Conservation (phyloP, 1,140 invertebrate genomes). For the Ditylenchus dipsaci region DNA sequence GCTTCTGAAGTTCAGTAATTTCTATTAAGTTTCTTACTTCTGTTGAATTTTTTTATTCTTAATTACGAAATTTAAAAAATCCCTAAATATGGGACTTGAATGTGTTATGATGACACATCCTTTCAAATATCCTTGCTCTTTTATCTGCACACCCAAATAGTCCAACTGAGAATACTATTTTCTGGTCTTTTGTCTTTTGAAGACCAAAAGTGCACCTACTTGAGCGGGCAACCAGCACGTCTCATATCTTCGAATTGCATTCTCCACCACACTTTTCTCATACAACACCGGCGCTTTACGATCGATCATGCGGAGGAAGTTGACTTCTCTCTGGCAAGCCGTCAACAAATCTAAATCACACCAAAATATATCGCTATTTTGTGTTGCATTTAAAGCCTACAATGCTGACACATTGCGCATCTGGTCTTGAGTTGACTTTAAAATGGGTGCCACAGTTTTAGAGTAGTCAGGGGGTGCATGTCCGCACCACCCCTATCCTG, state of each 20-base stretch:
- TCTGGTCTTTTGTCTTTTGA: too few species aligned
- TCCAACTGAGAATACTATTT: too few species aligned
- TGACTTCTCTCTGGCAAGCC: conserved; percentile 55
- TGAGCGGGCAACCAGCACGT: conserved; percentile 61
- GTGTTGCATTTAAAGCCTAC: conserved; percentile 20
- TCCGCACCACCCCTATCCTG: too few species aligned
- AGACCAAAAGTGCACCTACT: conserved; percentile 21
- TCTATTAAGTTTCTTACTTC: too few species aligned
- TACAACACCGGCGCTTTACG: conserved; percentile 55
- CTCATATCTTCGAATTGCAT: conserved; percentile 61
- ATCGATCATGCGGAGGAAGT: conserved; percentile 57
- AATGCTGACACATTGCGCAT: conserved; percentile 46
- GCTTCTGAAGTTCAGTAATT: too few species aligned
- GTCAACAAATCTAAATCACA: conserved; percentile 33
- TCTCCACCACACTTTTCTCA: conserved; percentile 46
- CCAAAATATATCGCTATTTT: conserved; percentile 8
- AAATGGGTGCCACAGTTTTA: conserved; percentile 13
- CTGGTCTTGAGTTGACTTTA: conserved; percentile 48
- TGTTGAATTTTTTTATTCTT: too few species aligned
- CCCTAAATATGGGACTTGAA: background rate
- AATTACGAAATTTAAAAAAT: conserved; percentile 21
- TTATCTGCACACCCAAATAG: too few species aligned
- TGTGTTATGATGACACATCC: conserved; percentile 5
- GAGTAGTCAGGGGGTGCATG: background rate
- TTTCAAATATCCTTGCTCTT: background rate